Conservation (phyloP, 2,888 invertebrate species). For the Nasonia oneida region DNA sequence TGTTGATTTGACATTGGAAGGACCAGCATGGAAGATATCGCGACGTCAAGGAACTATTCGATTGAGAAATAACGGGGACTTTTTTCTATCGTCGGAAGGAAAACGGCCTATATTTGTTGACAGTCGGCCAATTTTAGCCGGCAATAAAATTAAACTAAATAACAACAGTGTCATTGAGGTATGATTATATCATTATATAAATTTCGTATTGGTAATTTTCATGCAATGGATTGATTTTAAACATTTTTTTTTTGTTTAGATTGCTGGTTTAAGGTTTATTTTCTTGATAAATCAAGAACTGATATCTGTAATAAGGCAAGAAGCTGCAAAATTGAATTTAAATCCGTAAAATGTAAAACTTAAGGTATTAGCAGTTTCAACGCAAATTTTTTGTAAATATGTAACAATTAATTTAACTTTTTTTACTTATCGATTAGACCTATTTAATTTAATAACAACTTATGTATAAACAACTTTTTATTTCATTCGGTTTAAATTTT, state of each 20-base stretch:
- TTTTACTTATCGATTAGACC: slow-evolving; percentile 30
- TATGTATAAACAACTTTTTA: slow-evolving; percentile 31
- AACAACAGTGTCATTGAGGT: slow-evolving; percentile 98
- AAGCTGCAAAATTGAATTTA: slow-evolving; percentile 89
- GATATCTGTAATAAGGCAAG: slow-evolving; percentile 92
- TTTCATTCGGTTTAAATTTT: slow-evolving; percentile 17
- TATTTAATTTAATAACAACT: slow-evolving; percentile 24
- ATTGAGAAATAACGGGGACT: slow-evolving; percentile 95
- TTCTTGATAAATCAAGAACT: slow-evolving; percentile 96
- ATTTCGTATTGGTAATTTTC: background rate
- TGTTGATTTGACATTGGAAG: slow-evolving; percentile 95
- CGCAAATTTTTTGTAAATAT: slow-evolving; percentile 46
- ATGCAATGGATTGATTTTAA: slow-evolving; percentile 8
- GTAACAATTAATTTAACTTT: slow-evolving; percentile 36
- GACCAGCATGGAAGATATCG: slow-evolving; percentile 96
- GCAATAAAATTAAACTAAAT: slow-evolving; percentile 93
- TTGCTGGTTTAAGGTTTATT: slow-evolving; percentile 94
- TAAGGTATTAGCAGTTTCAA: background rate
- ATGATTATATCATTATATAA: slow-evolving; percentile 61
- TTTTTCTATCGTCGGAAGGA: slow-evolving; percentile 96
- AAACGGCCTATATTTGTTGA: slow-evolving; percentile 97
- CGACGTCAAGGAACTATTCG: slow-evolving; percentile 95
- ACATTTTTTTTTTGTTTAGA: slow-evolving; percentile 79
- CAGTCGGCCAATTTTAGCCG: slow-evolving; percentile 92
- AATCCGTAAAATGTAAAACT: slow-evolving; percentile 69